These are phyloP conservation scores for Schrankia costaestrigalis DNA, from an alignment of 2,888 invertebrate genomes.

Conservation along the genomic window DNA sequence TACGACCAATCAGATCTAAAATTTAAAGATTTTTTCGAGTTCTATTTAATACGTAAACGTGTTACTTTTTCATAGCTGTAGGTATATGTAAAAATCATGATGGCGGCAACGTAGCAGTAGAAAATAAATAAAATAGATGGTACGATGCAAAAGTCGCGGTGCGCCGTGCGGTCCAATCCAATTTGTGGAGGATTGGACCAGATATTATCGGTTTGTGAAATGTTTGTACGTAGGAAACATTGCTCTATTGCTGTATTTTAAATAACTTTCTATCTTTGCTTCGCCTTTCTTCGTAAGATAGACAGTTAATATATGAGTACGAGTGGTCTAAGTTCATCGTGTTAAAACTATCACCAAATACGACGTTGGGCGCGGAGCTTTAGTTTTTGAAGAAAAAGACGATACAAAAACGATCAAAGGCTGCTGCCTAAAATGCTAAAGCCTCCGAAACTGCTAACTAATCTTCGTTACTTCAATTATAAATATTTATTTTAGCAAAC, in stretches of 20 bases:
- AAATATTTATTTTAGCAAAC: too few species aligned
- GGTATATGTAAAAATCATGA: slow-evolving; percentile 20
- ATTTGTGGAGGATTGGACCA: slow-evolving; percentile 57
- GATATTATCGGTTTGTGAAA: slow-evolving; percentile 51
- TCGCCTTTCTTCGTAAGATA: too few species aligned
- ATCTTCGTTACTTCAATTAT: too few species aligned
- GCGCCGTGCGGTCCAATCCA: slow-evolving; percentile 55
- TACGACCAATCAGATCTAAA: slow-evolving; percentile 1
- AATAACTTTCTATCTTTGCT: too few species aligned
- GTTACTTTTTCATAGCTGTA: slow-evolving; percentile 15
- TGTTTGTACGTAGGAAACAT: slow-evolving; percentile 15
- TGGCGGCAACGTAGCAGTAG: slow-evolving; percentile 11
- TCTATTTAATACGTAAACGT: slow-evolving; percentile 10
- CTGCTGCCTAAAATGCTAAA: too few species aligned
- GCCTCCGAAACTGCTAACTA: too few species aligned
- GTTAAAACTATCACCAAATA: too few species aligned
- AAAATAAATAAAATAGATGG: slow-evolving; percentile 43
- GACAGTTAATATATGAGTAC: too few species aligned
- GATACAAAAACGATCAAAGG: too few species aligned
- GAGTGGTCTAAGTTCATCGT: too few species aligned
- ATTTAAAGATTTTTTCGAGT: slow-evolving; percentile 4
- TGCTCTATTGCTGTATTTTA: slow-evolving; percentile 1
- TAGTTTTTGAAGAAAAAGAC: too few species aligned
- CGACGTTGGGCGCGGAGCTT: too few species aligned
- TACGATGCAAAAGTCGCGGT: slow-evolving; percentile 47